Percentiles rank a stretch among this genome's conserved stretches.
Conservation (phyloP, 2,113 vertebrate genomes). For the Notarius quadriscutis region DNA sequence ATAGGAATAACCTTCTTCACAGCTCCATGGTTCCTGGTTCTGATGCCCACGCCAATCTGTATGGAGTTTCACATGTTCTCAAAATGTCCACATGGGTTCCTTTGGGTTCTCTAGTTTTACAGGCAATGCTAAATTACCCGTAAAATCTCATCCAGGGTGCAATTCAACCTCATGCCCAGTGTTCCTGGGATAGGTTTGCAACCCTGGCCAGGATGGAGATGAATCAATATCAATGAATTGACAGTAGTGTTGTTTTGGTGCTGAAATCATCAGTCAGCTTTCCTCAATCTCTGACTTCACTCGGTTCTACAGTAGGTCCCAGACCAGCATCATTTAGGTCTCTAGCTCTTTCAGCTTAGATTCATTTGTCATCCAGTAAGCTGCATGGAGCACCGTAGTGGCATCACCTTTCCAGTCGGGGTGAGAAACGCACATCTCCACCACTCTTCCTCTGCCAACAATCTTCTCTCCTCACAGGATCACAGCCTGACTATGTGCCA, state of each 20-base stretch:
- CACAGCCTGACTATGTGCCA: constrained; percentile 11
- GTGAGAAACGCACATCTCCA: constrained; percentile 5
- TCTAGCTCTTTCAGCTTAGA: neutral
- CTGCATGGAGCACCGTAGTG: neutral
- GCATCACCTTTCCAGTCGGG: constrained; percentile 1
- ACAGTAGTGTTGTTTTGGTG: neutral
- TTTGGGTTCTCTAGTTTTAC: neutral
- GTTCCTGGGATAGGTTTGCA: neutral
- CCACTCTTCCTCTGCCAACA: neutral
- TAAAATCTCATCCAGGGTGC: neutral
- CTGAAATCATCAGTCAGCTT: neutral
- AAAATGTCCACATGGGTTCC: neutral
- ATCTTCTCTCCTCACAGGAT: neutral
- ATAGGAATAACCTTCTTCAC: too few relatives aligned
- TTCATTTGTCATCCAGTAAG: neutral
- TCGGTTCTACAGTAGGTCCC: neutral
- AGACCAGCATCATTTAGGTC: neutral
- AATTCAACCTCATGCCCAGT: neutral
- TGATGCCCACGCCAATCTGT: neutral
- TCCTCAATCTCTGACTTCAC: neutral
- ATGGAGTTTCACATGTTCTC: neutral
- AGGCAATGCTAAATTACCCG: neutral
- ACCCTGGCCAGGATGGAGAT: neutral
- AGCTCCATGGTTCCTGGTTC: neutral
- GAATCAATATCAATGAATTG: neutral